Conservation (phyloP, 2,888 invertebrate genomes). For the Doris montereyensis region DNA sequence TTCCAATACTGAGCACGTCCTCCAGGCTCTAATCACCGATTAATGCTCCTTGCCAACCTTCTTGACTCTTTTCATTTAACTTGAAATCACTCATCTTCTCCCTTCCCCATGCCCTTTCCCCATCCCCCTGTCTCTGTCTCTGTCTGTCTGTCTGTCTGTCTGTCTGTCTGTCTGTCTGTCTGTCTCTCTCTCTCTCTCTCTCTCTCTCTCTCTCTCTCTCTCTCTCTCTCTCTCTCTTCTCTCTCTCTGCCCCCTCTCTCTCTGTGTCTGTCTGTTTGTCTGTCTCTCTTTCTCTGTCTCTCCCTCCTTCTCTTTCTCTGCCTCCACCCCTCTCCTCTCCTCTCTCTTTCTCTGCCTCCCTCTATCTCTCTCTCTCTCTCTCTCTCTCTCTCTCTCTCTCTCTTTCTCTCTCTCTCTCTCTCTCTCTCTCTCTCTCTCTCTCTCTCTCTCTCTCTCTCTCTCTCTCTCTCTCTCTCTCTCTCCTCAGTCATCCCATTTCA, state of each 20-base stretch:
- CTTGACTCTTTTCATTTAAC: no score
- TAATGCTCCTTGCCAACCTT: no score
- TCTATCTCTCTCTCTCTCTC: not conserved
- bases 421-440: not conserved
- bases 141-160: no score
- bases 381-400: slow-evolving; percentile 12
- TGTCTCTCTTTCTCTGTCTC: slow-evolving; percentile 24
- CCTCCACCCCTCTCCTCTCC: not conserved
- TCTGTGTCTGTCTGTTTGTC: not conserved
- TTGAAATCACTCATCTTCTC: no score
- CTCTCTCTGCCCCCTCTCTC: not conserved
- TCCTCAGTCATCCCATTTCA: no score
- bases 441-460: no score
- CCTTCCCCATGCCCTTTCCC: no score
- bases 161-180: no score
- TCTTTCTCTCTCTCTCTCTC: slow-evolving; percentile 14
- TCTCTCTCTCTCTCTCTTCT: not conserved
- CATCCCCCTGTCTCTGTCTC: no score
- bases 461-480: no score
- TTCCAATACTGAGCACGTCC: no score
- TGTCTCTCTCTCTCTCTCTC: not conserved
- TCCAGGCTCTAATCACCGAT: no score
- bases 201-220: not conserved
- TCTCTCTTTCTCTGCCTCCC: not conserved
- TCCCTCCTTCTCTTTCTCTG: not conserved